A percentile compares a stretch with the other conserved stretches of the same genome.
Conservation (phyloP, 1,140 invertebrate species). For the Liolophura sinensis region DNA sequence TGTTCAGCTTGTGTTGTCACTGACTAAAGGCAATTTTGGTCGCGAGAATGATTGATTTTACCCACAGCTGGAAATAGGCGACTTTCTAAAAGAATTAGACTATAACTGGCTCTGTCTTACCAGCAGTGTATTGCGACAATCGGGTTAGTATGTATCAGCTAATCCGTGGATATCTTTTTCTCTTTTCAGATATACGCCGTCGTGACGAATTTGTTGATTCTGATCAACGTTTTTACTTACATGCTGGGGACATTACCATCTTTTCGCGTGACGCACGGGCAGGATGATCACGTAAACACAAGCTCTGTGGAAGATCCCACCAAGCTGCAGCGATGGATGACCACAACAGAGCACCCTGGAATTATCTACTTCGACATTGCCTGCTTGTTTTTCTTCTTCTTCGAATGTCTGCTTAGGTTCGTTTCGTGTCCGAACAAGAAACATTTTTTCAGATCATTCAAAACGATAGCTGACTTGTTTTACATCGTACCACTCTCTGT, state of each 20-base stretch:
- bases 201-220: conserved; percentile 12
- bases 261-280: conserved; percentile 9
- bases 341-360: not conserved
- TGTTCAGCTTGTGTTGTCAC: too few species aligned
- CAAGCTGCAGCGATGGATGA: not conserved
- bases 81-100: too few species aligned
- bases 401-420: not conserved
- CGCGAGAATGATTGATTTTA: too few species aligned
- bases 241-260: conserved; percentile 13
- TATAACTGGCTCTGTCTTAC: too few species aligned
- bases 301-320: not conserved
- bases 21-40: too few species aligned
- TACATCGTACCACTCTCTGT: conserved; percentile 21
- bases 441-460: conserved; percentile 14
- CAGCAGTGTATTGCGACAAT: too few species aligned
- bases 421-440: not conserved
- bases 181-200: conserved; percentile 23
- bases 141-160: too few species aligned
- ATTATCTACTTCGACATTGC: not conserved
- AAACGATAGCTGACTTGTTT: conserved; percentile 16
- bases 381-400: not conserved
- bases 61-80: too few species aligned
- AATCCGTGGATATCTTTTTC: not conserved
- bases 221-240: conserved; percentile 14
- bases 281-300: too few species aligned